Evolutionary conservation across 2,888 invertebrate genomes (phyloP), one percentile per base, ranked within the genome.

Genomic region (Crioceris asparagi): DNA sequence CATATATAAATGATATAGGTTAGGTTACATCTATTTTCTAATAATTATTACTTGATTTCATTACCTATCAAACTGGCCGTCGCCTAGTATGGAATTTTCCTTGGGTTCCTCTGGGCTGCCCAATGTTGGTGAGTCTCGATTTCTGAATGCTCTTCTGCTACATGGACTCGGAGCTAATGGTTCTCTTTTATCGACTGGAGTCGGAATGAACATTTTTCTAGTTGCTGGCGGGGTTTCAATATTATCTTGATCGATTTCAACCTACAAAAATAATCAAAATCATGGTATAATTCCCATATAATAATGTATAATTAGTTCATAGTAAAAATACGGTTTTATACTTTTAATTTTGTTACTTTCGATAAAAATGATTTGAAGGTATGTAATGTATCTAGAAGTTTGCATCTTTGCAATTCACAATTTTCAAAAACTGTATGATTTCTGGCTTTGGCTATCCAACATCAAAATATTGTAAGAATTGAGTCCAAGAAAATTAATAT

Each of bases 211-310:
- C 17, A 75, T 64, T 49, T 81, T 75, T 38, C 88, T 70, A 12
- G 79, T 79, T 0, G 79, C 83, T 4, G 90, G 88, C 14, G 90
- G 88, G 2, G 90, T 90, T 68, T 90, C 88, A 19, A 90, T 83
- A 52, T 90, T 90, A 51, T 90, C 90, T 2, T 87, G 85, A 60
- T 90, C 90, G 26, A 90, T 86, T 56, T 88, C 87, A 8, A 80
- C 77, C 57, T 79, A 11, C 12, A 25, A 27, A n/a, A n/a, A n/a
- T n/a, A n/a, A n/a, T n/a, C n/a, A n/a, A n/a, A n/a, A n/a, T n/a
- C n/a, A n/a, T n/a, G n/a, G n/a, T n/a, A n/a, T n/a, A n/a, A n/a
- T n/a, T n/a, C n/a, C n/a, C n/a, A n/a, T n/a, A n/a, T n/a, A n/a
- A n/a, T n/a, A n/a, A n/a, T n/a, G n/a, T n/a, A n/a, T n/a, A n/a